phyloP scores from a whole-genome alignment of 2,797 vertebrate species.

The Thalassophryne amazonica region DNA sequence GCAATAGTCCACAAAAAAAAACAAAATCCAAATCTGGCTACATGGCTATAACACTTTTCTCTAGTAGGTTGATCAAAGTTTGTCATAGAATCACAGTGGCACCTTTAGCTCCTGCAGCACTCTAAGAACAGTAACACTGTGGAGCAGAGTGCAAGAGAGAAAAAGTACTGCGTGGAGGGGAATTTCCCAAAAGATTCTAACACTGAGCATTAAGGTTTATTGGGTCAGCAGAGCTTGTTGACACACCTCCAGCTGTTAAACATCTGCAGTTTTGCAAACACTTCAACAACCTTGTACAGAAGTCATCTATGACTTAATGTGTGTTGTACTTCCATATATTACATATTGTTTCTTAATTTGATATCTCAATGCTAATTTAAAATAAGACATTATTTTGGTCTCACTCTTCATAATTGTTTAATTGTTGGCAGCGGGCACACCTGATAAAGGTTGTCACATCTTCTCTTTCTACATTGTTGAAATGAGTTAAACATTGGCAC shows the following conservation, averaged over 20 bases:
- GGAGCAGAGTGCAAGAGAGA: slow-evolving; percentile 37
- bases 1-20: slow-evolving; percentile 57
- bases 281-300: no score
- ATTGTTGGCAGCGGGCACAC: no score
- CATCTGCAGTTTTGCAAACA: slow-evolving; percentile 82
- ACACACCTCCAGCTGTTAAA: slow-evolving; percentile 78
- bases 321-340: not conserved
- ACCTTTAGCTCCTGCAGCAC: no score
- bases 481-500: no score
- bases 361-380: no score
- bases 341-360: slow-evolving; percentile 8
- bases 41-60: no score
- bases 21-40: no score
- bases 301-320: not conserved
- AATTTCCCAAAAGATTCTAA: slow-evolving; percentile 23
- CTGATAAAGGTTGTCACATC: no score
- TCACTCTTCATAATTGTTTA: no score
- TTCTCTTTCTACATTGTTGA: no score
- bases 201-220: slow-evolving; percentile 23
- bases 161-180: slow-evolving; percentile 17
- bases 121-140: slow-evolving; percentile 36
- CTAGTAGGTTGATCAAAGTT: slow-evolving; percentile 7
- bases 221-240: slow-evolving; percentile 23
- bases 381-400: no score
- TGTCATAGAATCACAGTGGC: no score